Percentiles rank a stretch among this genome's conserved stretches.
phyloP scores from a whole-genome alignment of 2,113 vertebrate genomes.

The cat (Felis catus) region F.catus_Fca126_mat1.0 CM031415.1:71244001-71244500 shows the following conservation, averaged over 20 bases:
- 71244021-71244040: neutral
- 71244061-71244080: no score
- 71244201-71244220: neutral
- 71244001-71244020: neutral
- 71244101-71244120: neutral
- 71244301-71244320: neutral
- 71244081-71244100: neutral
- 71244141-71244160: neutral
- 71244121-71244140: neutral
- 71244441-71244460: neutral
- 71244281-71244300: neutral
- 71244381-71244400: neutral
- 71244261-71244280: neutral
- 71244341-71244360: neutral
- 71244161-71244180: neutral
- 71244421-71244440: neutral
- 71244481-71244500: neutral
- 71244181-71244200: neutral
- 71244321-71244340: neutral
- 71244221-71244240: neutral
- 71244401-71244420: neutral
- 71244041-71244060: neutral
- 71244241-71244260: accelerated
- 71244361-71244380: neutral
- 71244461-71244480: neutral